phyloP scores from a whole-genome alignment of 2,888 invertebrate genomes.

The Trileptium ribeirensis region DNA sequence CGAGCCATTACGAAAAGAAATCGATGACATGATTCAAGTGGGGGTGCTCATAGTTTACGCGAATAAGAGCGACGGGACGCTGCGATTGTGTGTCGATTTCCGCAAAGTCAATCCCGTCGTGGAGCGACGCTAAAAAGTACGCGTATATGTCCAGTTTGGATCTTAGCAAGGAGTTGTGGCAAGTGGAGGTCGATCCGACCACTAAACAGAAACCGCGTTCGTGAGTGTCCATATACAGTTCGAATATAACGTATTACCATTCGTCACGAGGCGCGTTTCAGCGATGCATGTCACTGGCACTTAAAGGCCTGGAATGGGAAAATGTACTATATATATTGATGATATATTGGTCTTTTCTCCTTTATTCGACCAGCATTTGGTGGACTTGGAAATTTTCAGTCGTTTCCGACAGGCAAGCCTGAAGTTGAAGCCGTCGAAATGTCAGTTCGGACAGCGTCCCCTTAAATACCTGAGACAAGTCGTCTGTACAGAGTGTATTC shows the following conservation, averaged over 20 bases:
- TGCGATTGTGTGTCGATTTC: too few relatives aligned
- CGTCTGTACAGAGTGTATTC: neutral
- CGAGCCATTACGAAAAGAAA: too few relatives aligned
- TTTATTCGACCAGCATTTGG: neutral
- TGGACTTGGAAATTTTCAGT: conserved; percentile 3
- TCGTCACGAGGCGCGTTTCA: conserved; percentile 32
- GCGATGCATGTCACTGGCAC: conserved; percentile 7
- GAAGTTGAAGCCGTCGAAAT: too few relatives aligned
- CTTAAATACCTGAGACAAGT: conserved; percentile 11
- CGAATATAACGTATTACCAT: conserved; percentile 30
- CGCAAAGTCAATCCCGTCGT: conserved; percentile 12
- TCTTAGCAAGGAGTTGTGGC: conserved; percentile 19
- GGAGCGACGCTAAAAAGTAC: neutral
- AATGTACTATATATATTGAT: conserved; percentile 16
- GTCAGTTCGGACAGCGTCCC: neutral
- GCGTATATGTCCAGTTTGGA: conserved; percentile 20
- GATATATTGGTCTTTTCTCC: too few relatives aligned
- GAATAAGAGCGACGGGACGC: conserved; percentile 27
- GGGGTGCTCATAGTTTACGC: too few relatives aligned
- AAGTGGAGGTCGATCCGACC: conserved; percentile 4
- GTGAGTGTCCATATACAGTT: conserved; percentile 22
- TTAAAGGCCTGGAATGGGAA: conserved; percentile 1
- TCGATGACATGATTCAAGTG: too few relatives aligned
- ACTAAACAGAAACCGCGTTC: conserved; percentile 5
- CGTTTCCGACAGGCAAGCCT: conserved; percentile 12